Evolutionary conservation across 2,113 vertebrate genomes (phyloP), one percentile per base, ranked within the genome.

Genomic region (Barnardius zonarius): DNA sequence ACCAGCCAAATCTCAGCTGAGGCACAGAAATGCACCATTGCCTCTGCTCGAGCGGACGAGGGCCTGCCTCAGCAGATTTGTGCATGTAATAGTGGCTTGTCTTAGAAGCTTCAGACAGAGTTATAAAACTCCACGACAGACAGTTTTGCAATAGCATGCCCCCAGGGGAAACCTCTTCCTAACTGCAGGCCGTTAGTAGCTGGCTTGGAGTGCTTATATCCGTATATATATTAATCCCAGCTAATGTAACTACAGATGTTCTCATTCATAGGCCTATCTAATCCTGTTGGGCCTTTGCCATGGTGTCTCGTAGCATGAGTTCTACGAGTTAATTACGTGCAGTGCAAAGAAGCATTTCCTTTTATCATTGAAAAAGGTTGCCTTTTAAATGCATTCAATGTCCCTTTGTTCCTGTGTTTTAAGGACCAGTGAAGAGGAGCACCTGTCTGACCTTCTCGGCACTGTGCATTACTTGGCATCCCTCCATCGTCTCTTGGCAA

Each of bases 231-330:
- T 97, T 93, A 96, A 97, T 97, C 96, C 95, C 84, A 95, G 94
- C 92, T 92, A 96, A 93, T 96, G 95, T 89, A 97, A 94, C 96
- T 97, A 96, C 96, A 97, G 96, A 97, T 96, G 96, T 97, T 97
- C 96, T 94, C 81, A 96, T 96, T 97, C 95, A 97, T n/a, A 73
- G 92, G 57, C 92, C 96, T 76, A 84, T 97, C 96, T 97, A 97
- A 97, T 96, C 96, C 96, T 96, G 92, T 96, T 96, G 96, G 92
- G 92, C 55, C 88, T 63, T 76, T 97, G 96, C 96, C 96, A 96
- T 74, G 88, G 95, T 93, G 94, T 96, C 96, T 96, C 68, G 41
- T 96, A 97, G 95, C 92, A 76, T 74, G 95, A 97, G 95, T 74
- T 83, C 92, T 94, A 95, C 86, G 75, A 96, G 96, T 96, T 96